Percentiles rank a stretch among this genome's conserved stretches.
Evolutionary conservation across 2,888 invertebrate genomes (phyloP).

Genomic region (Agriotes lineatus): DNA sequence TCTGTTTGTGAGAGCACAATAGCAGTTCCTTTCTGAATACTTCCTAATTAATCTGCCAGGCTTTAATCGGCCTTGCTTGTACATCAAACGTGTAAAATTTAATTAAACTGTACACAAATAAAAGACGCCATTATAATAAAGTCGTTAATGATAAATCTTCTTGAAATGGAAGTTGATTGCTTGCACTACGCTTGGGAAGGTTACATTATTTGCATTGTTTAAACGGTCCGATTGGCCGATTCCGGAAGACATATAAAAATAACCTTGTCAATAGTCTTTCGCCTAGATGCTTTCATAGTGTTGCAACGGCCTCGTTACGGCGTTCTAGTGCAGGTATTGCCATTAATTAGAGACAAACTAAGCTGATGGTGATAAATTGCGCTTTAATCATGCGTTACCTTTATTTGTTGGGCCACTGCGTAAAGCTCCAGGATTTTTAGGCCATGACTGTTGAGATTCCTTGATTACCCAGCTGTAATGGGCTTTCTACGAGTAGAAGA

Average conservation of each 20-base stretch:
- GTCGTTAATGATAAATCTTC: too few relatives aligned
- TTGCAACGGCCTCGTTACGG: neutral
- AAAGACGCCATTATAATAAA: too few relatives aligned
- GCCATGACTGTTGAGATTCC: too few relatives aligned
- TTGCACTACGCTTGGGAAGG: too few relatives aligned
- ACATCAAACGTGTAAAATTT: too few relatives aligned
- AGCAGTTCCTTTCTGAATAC: neutral
- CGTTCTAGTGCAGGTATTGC: neutral
- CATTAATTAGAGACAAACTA: constrained; percentile 10
- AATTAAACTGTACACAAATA: too few relatives aligned
- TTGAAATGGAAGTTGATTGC: too few relatives aligned
- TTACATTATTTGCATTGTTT: too few relatives aligned
- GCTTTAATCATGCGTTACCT: neutral
- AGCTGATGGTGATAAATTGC: constrained; percentile 12
- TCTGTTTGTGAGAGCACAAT: too few relatives aligned
- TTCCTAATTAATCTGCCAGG: constrained; percentile 4
- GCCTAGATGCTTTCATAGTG: constrained; percentile 4
- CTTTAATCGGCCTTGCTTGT: neutral
- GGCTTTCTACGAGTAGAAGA: neutral
- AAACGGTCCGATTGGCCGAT: too few relatives aligned
- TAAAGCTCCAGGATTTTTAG: neutral
- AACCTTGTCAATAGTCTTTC: constrained; percentile 20
- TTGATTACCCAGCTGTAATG: too few relatives aligned
- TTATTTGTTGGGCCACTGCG: neutral
- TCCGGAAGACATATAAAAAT: constrained; percentile 14